phyloP scores from a whole-genome alignment of 92 coral and sea anemone genomes.

The Porites divaricata region DNA sequence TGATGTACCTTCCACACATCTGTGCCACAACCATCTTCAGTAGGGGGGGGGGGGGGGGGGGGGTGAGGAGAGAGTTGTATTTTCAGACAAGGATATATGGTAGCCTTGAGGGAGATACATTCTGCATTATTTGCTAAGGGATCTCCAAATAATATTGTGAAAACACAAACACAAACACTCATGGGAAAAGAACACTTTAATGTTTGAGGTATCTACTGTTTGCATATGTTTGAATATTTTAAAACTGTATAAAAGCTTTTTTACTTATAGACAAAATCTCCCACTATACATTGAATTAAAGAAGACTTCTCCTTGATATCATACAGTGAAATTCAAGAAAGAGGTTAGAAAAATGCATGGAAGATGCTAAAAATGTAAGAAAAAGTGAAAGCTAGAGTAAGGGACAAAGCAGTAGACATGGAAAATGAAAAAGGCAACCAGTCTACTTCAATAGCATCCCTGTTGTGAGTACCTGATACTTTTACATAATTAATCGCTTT shows the following conservation, averaged over 20 bases:
- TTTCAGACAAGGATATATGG: no score
- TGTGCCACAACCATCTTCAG: no score
- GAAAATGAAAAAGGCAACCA: not conserved
- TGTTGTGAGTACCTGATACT: not conserved
- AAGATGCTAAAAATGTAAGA: not conserved
- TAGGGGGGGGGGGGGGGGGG: no score
- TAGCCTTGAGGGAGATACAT: no score
- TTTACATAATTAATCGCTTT: no score
- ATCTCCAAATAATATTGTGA: not conserved
- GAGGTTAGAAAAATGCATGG: not conserved
- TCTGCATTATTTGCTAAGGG: not conserved
- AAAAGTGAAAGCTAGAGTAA: not conserved
- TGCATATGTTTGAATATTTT: not conserved
- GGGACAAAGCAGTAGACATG: not conserved
- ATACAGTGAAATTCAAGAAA: not conserved
- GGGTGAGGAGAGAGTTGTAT: no score
- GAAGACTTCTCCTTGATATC: not conserved
- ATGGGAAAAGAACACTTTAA: conserved; percentile 17
- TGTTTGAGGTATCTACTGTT: conserved; percentile 13
- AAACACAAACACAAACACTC: not conserved
- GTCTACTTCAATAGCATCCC: not conserved
- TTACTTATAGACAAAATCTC: not conserved
- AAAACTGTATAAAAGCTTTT: conserved; percentile 26
- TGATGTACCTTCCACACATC: no score
- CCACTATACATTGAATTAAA: not conserved